Evolutionary conservation across 2,797 vertebrate species (phyloP), one percentile per base, ranked within the genome.

Genomic region (Peromyscus melanophrys): DNA sequence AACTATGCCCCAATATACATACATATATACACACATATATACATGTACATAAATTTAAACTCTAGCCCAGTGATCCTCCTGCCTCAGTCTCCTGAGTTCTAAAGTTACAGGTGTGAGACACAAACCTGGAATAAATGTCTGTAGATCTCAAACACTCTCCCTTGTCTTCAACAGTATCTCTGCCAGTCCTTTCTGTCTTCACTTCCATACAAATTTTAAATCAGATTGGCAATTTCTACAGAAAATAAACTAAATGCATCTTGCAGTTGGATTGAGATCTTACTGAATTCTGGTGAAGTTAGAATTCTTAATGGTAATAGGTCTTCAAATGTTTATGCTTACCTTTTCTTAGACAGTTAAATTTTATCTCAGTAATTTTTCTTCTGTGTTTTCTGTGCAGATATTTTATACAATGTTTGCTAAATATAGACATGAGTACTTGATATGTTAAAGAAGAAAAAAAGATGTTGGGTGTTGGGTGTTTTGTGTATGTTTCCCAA

Each of bases 361-460:
- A 87, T 83, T 92, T 76, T 84, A 63, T 83, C 34, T 90, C n/a
- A 73, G 75, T 14, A 69, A 86, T 65, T 34, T 76, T 84, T 77
- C 52, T 90, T 94, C 49, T 90, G 43, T 84, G 37, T 57, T 95
- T n/a, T 91, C 37, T 82, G 4, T 81, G 14, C 10, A 96, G 65
- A 93, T 85, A 91, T 77, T 71, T 80, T 82, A 19, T 52, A 91
- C 19, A 61, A 55, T 34, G 21, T 75, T 80, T 95, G 37, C 43
- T 82, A 86, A 49, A 92, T 82, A 43, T 27, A 96, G 23, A 31
- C 21, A 4, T 40, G 17, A 8, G 5, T 71, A 77, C 65, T 92
- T 94, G 2, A 61, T 75, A 52, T 61, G 77, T 40, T 31, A 59
- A 75, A 59, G 25, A 4, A 40, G 34, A 52, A 37, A 37, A 37